Evolutionary conservation across 2,888 invertebrate species (phyloP).

Genomic region (Calameuta idolon): DNA sequence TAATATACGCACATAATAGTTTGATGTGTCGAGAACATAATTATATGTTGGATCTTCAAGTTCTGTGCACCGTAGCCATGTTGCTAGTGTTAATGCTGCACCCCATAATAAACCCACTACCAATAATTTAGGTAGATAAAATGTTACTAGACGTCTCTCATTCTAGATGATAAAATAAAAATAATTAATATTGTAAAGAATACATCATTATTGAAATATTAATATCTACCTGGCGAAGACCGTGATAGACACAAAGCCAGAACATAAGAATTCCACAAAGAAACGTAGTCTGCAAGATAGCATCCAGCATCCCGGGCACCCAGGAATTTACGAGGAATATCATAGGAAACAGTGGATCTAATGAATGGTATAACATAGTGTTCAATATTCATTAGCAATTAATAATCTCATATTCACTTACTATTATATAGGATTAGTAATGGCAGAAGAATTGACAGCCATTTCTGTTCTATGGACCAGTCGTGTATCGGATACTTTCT

Average conservation of each 20-base stretch:
- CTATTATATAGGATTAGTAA: constrained; percentile 91
- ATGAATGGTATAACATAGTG: constrained; percentile 45
- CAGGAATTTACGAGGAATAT: constrained; percentile 90
- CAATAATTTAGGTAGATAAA: constrained; percentile 91
- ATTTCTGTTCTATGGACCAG: constrained; percentile 98
- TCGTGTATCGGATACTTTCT: constrained; percentile 89
- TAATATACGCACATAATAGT: constrained; percentile 79
- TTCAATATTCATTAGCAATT: background rate
- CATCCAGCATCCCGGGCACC: constrained; percentile 93
- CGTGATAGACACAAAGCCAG: constrained; percentile 97
- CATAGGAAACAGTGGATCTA: constrained; percentile 95
- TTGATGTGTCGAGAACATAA: constrained; percentile 85
- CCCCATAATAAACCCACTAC: constrained; percentile 90
- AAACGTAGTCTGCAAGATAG: constrained; percentile 90
- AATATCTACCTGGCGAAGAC: constrained; percentile 82
- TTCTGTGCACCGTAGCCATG: constrained; percentile 92
- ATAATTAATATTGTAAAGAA: background rate
- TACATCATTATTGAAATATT: background rate
- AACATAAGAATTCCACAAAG: constrained; percentile 88
- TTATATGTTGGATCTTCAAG: constrained; percentile 93
- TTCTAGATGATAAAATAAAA: constrained; percentile 72
- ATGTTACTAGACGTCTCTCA: constrained; percentile 84
- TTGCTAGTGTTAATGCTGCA: constrained; percentile 85
- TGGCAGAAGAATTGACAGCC: constrained; percentile 91
- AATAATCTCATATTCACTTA: constrained; percentile 68